Evolutionary conservation across 2,113 vertebrate genomes (phyloP).

Genomic region (Platycercus adscitus): DNA sequence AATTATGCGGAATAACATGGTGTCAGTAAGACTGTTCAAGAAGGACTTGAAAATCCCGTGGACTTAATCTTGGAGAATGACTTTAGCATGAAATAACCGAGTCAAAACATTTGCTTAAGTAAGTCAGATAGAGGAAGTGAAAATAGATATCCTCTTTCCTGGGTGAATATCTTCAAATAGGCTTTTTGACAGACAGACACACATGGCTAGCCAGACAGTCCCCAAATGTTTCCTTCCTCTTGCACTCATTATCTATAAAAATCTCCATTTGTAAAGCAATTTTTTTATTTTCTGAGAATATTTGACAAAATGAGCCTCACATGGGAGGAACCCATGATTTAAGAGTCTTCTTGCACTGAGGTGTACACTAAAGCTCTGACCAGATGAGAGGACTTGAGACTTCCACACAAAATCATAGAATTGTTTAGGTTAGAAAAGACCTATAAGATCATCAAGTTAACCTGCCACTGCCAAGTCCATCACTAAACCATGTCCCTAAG

Average conservation of each 20-base stretch:
- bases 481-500: background rate
- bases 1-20: background rate
- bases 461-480: background rate
- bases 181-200: background rate
- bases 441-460: background rate
- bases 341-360: background rate
- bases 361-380: background rate
- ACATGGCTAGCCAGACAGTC: background rate
- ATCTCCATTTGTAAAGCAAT: background rate
- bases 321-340: rapidly evolving
- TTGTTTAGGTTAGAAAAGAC: background rate
- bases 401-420: background rate
- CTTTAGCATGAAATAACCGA: background rate
- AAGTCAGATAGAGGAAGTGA: background rate
- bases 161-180: background rate
- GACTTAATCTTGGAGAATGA: background rate
- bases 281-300: background rate
- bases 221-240: background rate
- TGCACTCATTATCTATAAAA: background rate
- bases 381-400: background rate
- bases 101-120: background rate
- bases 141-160: background rate
- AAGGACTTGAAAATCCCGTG: background rate
- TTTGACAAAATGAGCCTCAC: background rate
- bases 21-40: background rate